phyloP scores from a whole-genome alignment of 2,797 vertebrate genomes.

The Pangasius djambal region DNA sequence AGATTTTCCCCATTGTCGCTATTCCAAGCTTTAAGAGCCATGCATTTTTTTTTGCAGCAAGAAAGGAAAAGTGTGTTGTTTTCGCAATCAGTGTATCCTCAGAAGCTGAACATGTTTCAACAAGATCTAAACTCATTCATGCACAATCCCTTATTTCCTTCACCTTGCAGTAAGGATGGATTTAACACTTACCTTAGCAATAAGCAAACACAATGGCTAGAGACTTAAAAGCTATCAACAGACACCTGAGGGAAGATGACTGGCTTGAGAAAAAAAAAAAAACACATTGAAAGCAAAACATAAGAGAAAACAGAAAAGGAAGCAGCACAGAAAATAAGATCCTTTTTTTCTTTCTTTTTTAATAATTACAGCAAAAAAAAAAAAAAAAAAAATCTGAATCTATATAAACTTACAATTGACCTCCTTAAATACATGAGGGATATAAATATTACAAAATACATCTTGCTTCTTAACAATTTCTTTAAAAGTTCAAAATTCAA shows the following conservation, averaged over 20 bases:
- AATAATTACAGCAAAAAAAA: constrained; percentile 71
- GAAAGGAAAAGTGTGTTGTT: background rate
- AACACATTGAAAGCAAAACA: constrained; percentile 38
- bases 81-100: background rate
- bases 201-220: constrained; percentile 33
- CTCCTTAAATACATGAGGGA: constrained; percentile 72
- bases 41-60: constrained; percentile 1
- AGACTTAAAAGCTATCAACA: constrained; percentile 50
- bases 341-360: constrained; percentile 59
- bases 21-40: constrained; percentile 14
- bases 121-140: constrained; percentile 41
- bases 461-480: constrained; percentile 56
- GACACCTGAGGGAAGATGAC: constrained; percentile 59
- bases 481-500: constrained; percentile 62
- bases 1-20: background rate
- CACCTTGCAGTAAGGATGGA: constrained; percentile 22
- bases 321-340: constrained; percentile 51
- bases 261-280: constrained; percentile 25
- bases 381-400: constrained; percentile 69
- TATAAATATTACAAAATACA: constrained; percentile 81
- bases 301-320: constrained; percentile 58
- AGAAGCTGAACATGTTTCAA: constrained; percentile 33
- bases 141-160: constrained; percentile 39
- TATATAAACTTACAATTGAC: constrained; percentile 73
- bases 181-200: constrained; percentile 53